Conservation (phyloP, 2,888 invertebrate species). For the Tortrix viridana region DNA sequence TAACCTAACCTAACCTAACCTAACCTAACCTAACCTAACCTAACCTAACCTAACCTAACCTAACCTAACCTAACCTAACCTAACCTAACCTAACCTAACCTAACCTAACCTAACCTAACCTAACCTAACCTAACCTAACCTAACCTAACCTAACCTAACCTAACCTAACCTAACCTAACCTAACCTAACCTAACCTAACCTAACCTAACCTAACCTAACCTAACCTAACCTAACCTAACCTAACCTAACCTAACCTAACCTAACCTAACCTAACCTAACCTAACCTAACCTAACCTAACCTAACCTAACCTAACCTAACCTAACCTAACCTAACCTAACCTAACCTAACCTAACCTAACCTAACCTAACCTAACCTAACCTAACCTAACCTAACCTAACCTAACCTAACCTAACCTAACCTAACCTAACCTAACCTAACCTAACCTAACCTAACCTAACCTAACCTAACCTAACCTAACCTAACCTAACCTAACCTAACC, state of each 20-base stretch:
- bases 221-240: slow-evolving; percentile 40
- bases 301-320: slow-evolving; percentile 40
- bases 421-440: slow-evolving; percentile 39
- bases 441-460: slow-evolving; percentile 39
- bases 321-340: slow-evolving; percentile 40
- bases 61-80: slow-evolving; percentile 40
- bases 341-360: slow-evolving; percentile 39
- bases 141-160: slow-evolving; percentile 39
- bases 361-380: slow-evolving; percentile 39
- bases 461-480: slow-evolving; percentile 31
- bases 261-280: slow-evolving; percentile 40
- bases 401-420: slow-evolving; percentile 39
- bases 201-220: slow-evolving; percentile 40
- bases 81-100: slow-evolving; percentile 40
- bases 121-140: slow-evolving; percentile 39
- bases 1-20: slow-evolving; percentile 37
- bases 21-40: slow-evolving; percentile 40
- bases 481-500: slow-evolving; percentile 27
- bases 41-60: slow-evolving; percentile 40
- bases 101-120: slow-evolving; percentile 39
- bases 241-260: slow-evolving; percentile 40
- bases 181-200: slow-evolving; percentile 40
- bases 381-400: slow-evolving; percentile 39
- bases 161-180: slow-evolving; percentile 40
- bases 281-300: slow-evolving; percentile 40